phyloP scores from a whole-genome alignment of 2,888 invertebrate genomes.

The Mystacides longicornis region DNA sequence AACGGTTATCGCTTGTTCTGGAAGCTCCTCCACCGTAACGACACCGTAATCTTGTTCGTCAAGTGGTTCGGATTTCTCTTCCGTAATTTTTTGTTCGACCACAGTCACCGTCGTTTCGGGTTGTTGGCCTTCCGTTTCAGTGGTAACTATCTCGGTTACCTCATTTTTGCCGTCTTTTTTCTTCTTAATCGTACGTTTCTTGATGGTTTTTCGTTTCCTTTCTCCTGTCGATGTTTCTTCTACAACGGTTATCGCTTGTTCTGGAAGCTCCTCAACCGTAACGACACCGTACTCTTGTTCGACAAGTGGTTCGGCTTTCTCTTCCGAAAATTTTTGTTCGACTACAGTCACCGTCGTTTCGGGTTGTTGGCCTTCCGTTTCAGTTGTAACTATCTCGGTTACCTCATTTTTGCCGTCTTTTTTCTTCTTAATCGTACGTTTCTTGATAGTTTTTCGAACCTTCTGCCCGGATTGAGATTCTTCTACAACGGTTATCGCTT shows the following conservation, averaged over 20 bases:
- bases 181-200: slow-evolving; percentile 36
- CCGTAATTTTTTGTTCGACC: neutral
- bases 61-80: neutral
- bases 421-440: slow-evolving; percentile 30
- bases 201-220: slow-evolving; percentile 30
- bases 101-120: slow-evolving; percentile 30
- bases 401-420: slow-evolving; percentile 31
- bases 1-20: slow-evolving; percentile 27
- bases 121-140: slow-evolving; percentile 34
- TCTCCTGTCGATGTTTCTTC: neutral
- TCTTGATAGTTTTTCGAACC: slow-evolving; percentile 29
- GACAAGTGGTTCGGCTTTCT: neutral
- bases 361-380: slow-evolving; percentile 25
- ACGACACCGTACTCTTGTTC: too few relatives aligned
- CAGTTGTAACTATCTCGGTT: slow-evolving; percentile 33
- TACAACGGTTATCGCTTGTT: neutral
- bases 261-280: neutral
- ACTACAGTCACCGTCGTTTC: slow-evolving; percentile 25
- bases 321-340: slow-evolving; percentile 21
- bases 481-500: slow-evolving; percentile 29
- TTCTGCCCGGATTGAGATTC: slow-evolving; percentile 36
- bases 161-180: slow-evolving; percentile 36
- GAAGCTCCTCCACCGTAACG: slow-evolving; percentile 29
- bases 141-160: slow-evolving; percentile 37
- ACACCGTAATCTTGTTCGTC: neutral